phyloP scores from a whole-genome alignment of 2,888 invertebrate species.

The Cremastobaeus sp. region DNA sequence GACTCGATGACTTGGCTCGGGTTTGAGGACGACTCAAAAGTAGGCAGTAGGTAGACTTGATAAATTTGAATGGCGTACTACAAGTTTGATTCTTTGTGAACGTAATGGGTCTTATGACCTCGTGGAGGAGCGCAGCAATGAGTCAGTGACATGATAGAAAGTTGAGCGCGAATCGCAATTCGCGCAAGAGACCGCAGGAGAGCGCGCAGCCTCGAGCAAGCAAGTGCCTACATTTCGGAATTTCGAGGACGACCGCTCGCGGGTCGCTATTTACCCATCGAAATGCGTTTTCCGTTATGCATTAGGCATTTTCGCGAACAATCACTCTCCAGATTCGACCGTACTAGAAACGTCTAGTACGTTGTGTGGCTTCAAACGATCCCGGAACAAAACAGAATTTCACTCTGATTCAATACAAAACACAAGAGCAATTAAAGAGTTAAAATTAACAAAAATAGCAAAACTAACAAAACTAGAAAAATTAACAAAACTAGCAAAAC shows the following conservation, averaged over 20 bases:
- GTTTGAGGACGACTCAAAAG: slow-evolving; percentile 6
- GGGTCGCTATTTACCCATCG: slow-evolving; percentile 9
- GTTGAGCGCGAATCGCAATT: slow-evolving; percentile 65
- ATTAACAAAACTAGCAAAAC: too few species aligned
- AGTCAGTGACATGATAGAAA: slow-evolving; percentile 75
- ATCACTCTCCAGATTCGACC: too few species aligned
- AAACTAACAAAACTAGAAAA: too few species aligned
- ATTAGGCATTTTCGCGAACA: slow-evolving; percentile 15
- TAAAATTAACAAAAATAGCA: too few species aligned
- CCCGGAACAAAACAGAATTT: too few species aligned
- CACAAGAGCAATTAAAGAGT: background rate
- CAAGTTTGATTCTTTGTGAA: slow-evolving; percentile 24
- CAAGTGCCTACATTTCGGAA: slow-evolving; percentile 65
- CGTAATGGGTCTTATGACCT: slow-evolving; percentile 59
- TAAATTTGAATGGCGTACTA: slow-evolving; percentile 46
- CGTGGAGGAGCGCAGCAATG: slow-evolving; percentile 63
- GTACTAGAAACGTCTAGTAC: too few species aligned
- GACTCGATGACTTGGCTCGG: background rate
- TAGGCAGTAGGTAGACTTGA: slow-evolving; percentile 2
- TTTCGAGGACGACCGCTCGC: slow-evolving; percentile 63
- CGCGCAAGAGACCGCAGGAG: slow-evolving; percentile 35
- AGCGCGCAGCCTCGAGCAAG: slow-evolving; percentile 58
- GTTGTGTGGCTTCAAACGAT: too few species aligned
- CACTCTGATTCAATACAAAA: too few species aligned
- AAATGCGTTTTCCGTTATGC: slow-evolving; percentile 34